Evolutionary conservation across 2,113 vertebrate species (phyloP), one percentile per base, ranked within the genome.

Genomic region (Lophura nycthemera): DNA sequence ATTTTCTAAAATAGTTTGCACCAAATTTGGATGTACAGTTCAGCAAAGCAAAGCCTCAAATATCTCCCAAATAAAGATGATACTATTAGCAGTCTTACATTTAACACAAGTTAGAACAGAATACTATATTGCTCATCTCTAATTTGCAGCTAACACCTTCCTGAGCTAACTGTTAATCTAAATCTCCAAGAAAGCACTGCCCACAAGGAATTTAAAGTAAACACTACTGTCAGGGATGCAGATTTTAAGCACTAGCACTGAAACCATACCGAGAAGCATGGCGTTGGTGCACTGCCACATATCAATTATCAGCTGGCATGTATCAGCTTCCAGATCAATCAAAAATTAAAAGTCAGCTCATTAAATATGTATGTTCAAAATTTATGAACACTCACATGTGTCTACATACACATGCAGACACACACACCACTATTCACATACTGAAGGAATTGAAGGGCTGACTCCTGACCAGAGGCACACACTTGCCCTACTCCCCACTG

Each of bases 1-100:
- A 81, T 90, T 94, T 86, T 91, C 60, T 86, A 86, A 95, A 95
- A 95, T 84, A 96, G 65, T 19, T 72, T 66, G 30, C 4, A 7
- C 78, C 93, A 95, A 88, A 95, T 95, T 93, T 90, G 90, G 87
- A 86, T 52, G 38, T 48, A 71, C 13, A 30, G 91, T 94, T 94
- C 85, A 90, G 61, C 24, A 21, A 91, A 77, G 82, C 34, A 84
- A 69, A 89, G 82, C 54, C 76, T 90, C 47, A 88, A 73, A 83
- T 61, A 94, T 54, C 27, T 81, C 66, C 45, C 76, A 95, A 83
- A 88, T 90, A 93, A 89, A 92, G 92, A 59, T 40, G 94, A 81
- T 88, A 78, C 57, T 95, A 90, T 85, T 43, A 82, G 42, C 52
- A 95, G 40, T 66, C 24, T 89, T 89, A 77, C 16, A 69, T 24